Evolutionary conservation across 2,888 invertebrate genomes (phyloP).

Genomic region (Lumbricus terrestris): DNA sequence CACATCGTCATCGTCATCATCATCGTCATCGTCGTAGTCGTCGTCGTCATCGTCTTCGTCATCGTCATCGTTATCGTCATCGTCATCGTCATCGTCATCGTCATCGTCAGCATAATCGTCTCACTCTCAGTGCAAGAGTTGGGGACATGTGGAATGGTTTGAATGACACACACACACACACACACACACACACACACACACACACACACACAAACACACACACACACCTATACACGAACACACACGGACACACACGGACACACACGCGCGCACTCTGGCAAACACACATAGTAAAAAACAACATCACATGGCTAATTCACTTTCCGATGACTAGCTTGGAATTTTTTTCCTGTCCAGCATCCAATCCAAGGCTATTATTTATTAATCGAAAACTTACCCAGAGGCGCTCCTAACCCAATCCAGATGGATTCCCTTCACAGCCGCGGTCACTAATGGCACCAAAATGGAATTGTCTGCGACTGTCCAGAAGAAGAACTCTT

Average conservation of each 20-base stretch:
- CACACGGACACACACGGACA: not conserved
- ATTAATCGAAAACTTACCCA: not conserved
- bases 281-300: not conserved
- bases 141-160: no score
- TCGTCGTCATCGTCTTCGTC: no score
- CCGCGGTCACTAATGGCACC: not conserved
- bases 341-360: not conserved
- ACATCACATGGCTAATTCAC: not conserved
- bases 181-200: no score
- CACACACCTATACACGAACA: not conserved
- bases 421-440: not conserved
- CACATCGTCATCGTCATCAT: no score
- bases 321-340: not conserved
- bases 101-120: no score
- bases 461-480: not conserved
- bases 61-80: no score
- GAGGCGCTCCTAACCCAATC: not conserved
- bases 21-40: no score
- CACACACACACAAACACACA: no score
- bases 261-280: not conserved
- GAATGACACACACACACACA: no score
- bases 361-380: not conserved
- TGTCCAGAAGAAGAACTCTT: not conserved
- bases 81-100: no score
- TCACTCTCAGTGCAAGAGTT: no score